These are phyloP conservation scores for Perognathus longimembris DNA, from an alignment of 2,113 vertebrate genomes.

Conservation along the genomic window DNA sequence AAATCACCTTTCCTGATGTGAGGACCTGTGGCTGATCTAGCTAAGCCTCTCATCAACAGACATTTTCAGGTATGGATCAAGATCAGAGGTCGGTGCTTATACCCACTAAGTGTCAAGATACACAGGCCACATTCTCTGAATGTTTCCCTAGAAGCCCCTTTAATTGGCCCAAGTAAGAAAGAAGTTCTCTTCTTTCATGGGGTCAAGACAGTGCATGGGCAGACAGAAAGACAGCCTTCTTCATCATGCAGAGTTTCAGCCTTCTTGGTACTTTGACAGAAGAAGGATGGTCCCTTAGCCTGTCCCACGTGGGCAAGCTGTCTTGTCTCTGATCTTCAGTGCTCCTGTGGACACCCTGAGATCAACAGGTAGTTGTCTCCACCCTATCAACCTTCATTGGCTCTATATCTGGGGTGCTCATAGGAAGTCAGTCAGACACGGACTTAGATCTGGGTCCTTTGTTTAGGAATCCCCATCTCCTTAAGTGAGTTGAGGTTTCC, in stretches of 20 bases:
- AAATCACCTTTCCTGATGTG: neutral
- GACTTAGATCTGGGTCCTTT: neutral
- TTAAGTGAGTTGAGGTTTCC: neutral
- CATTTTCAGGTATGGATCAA: neutral
- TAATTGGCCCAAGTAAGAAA: constrained; percentile 17
- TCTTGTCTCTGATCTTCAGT: neutral
- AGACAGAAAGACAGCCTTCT: neutral
- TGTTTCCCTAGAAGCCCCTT: neutral
- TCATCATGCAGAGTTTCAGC: neutral
- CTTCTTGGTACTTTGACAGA: neutral
- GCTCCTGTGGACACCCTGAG: neutral
- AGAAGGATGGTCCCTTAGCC: neutral
- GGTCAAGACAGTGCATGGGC: neutral
- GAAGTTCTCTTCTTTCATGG: neutral
- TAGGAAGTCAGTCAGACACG: neutral
- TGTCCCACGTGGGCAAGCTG: neutral
- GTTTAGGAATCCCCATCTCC: neutral
- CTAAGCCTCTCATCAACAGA: neutral
- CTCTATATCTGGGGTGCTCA: neutral
- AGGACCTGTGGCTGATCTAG: neutral
- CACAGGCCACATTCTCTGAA: neutral
- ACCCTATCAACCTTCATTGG: neutral
- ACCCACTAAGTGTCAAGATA: neutral
- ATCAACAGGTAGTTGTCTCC: constrained; percentile 24
- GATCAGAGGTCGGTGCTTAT: neutral